phyloP scores from a whole-genome alignment of 1,140 invertebrate genomes.

The Caenorhabditis briggsae region DNA sequence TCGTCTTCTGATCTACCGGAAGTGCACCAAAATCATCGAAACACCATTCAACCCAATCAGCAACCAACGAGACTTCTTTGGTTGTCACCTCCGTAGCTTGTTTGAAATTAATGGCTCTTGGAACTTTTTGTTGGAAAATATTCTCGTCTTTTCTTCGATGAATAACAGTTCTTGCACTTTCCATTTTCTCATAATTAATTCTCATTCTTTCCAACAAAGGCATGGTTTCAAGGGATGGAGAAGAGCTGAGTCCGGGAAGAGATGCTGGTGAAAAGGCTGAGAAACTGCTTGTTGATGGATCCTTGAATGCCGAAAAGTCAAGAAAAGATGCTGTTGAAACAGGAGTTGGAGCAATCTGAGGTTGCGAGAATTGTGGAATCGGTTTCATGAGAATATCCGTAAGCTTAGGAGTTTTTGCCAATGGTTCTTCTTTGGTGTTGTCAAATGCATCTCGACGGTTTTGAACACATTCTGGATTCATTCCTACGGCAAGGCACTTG shows the following conservation, averaged over 20 bases:
- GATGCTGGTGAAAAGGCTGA: neutral
- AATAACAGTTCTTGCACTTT: slow-evolving; percentile 56
- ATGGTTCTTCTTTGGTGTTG: neutral
- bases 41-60: slow-evolving; percentile 57
- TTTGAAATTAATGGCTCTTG: slow-evolving; percentile 20
- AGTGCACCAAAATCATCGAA: slow-evolving; percentile 44
- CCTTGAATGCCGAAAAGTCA: neutral
- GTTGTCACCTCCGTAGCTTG: slow-evolving; percentile 46
- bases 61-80: slow-evolving; percentile 53
- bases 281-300: neutral
- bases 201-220: slow-evolving; percentile 45
- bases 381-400: neutral
- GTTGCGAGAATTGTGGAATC: neutral
- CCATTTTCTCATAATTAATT: slow-evolving; percentile 52
- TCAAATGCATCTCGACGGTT: neutral
- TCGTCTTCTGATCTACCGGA: slow-evolving; percentile 41
- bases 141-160: slow-evolving; percentile 56
- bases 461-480: slow-evolving; percentile 38
- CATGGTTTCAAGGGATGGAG: slow-evolving; percentile 48
- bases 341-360: neutral
- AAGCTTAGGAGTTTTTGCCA: neutral
- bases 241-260: slow-evolving; percentile 2
- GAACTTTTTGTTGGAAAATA: slow-evolving; percentile 57
- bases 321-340: neutral
- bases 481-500: slow-evolving; percentile 94